Base-by-base conservation (phyloP, 2,888 invertebrate genomes). In the Stramonita haemastoma region DNA sequence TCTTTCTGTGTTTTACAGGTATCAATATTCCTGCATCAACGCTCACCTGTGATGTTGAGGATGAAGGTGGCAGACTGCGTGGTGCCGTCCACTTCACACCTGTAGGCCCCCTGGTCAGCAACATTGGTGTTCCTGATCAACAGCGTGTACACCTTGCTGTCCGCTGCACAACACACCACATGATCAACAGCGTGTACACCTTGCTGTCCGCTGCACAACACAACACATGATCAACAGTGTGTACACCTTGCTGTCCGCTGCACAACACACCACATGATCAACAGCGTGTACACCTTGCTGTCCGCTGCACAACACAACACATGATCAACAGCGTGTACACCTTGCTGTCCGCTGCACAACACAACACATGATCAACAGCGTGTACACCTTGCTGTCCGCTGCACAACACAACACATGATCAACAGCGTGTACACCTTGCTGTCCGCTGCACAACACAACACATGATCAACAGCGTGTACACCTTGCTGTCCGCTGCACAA, bases 51-150 rank as follows among this genome's bases (percentile, higher is more conserved):
- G 34, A 81, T 17, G 17, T 29, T 19, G 17, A 81, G 81, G 6
- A 34, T 34, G 6, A 81, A 11, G 13, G 81, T 81, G 34, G 34
- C 36, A 17, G 19, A 19, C 34, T 34, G 11, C 11, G 13, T 81
- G 13, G 81, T 81, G 81, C 81, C 81, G 34, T 81, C 34, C 32
- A 81, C 34, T 36, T 81, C 81, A 81, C 81, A 81, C 36, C 5
- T 81, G 36, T 81, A 81, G 2, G 34, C 34, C 13, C 81, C 81
- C 81, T 81, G 81, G 34, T 81, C 81, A 19, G 8, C 13, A 19
- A 34, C 34, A 17, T 6, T 36, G 34, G 22, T 34, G 13, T n/a
- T n/a, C 17, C 32, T 19, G 81, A 81, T 81, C 81, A 34, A 34
- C 32, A 81, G 81, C 22, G 36, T 19, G 81, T 5, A 46, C 46